Percentiles rank a stretch among this genome's conserved stretches.
phyloP scores from a whole-genome alignment of 2,888 invertebrate genomes.

The Keiferia lycopersicella region DNA sequence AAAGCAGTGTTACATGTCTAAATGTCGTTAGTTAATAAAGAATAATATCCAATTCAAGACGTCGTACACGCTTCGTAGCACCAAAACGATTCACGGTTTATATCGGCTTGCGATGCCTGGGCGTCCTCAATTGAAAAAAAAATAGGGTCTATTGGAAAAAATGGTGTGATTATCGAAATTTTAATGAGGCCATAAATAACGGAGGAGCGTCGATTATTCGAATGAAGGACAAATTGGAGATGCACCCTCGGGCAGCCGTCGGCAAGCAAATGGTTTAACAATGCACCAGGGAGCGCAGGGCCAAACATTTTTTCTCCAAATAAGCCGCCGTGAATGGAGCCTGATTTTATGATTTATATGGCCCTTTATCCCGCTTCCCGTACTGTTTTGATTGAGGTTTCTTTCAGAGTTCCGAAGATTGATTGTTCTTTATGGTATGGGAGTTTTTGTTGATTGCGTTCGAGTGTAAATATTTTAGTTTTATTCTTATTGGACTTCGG shows the following conservation, averaged over 20 bases:
- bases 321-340: conserved; percentile 73
- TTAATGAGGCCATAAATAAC: conserved; percentile 77
- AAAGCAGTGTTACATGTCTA: conserved; percentile 42
- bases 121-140: conserved; percentile 34
- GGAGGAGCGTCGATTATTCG: conserved; percentile 64
- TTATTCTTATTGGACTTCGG: conserved; percentile 51
- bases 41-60: conserved; percentile 66
- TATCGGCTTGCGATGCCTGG: conserved; percentile 31
- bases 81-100: conserved; percentile 43
- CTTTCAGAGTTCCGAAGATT: conserved; percentile 75
- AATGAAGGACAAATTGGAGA: conserved; percentile 74
- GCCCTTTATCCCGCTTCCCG: conserved; percentile 74
- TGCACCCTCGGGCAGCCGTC: conserved; percentile 58
- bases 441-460: conserved; percentile 72
- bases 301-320: conserved; percentile 70
- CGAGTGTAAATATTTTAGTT: conserved; percentile 72
- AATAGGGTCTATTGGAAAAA: conserved; percentile 36
- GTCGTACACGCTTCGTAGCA: conserved; percentile 56
- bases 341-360: conserved; percentile 81
- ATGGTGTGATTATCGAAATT: conserved; percentile 68
- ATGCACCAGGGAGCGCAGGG: conserved; percentile 59
- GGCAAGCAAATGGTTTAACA: conserved; percentile 47
- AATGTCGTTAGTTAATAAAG: conserved; percentile 53
- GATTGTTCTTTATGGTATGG: conserved; percentile 76
- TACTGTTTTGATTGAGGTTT: conserved; percentile 79